Conservation (phyloP, 2,888 invertebrate species). For the Drosophila neonasuta region DNA sequence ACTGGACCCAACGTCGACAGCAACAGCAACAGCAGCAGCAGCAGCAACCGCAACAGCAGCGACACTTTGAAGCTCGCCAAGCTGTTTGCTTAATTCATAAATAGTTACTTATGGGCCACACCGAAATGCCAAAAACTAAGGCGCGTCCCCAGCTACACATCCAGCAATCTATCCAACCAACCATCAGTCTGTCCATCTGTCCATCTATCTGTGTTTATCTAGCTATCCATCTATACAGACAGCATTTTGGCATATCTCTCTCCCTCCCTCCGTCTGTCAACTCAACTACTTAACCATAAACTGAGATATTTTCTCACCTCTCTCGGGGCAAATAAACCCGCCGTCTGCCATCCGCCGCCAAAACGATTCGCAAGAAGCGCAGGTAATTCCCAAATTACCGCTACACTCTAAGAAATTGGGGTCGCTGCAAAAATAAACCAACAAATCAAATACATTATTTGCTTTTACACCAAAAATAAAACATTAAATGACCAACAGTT, state of each 20-base stretch:
- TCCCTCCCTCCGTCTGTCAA: slow-evolving; percentile 40
- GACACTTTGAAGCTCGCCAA: slow-evolving; percentile 37
- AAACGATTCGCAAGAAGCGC: slow-evolving; percentile 71
- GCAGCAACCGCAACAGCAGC: slow-evolving; percentile 19
- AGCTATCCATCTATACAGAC: slow-evolving; percentile 21
- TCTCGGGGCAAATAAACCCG: slow-evolving; percentile 43
- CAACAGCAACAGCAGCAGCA: neutral
- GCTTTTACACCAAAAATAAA: neutral
- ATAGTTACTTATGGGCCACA: slow-evolving; percentile 68
- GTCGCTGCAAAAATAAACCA: neutral
- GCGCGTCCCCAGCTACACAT: slow-evolving; percentile 49
- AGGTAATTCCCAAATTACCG: slow-evolving; percentile 69
- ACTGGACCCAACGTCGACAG: slow-evolving; percentile 26
- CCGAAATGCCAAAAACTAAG: slow-evolving; percentile 55
- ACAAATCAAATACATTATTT: neutral
- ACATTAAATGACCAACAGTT: neutral
- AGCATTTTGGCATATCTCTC: slow-evolving; percentile 5
- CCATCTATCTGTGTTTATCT: slow-evolving; percentile 18
- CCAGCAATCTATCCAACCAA: slow-evolving; percentile 15
- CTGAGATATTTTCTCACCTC: slow-evolving; percentile 73
- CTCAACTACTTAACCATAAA: slow-evolving; percentile 71
- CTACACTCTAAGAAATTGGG: slow-evolving; percentile 47
- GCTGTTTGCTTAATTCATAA: slow-evolving; percentile 78
- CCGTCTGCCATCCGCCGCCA: slow-evolving; percentile 21
- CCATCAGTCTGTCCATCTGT: slow-evolving; percentile 12